Percentiles rank a stretch among this genome's conserved stretches.
Evolutionary conservation across 92 coral and sea anemone species (phyloP).

Genomic region (Porites rus): DNA sequence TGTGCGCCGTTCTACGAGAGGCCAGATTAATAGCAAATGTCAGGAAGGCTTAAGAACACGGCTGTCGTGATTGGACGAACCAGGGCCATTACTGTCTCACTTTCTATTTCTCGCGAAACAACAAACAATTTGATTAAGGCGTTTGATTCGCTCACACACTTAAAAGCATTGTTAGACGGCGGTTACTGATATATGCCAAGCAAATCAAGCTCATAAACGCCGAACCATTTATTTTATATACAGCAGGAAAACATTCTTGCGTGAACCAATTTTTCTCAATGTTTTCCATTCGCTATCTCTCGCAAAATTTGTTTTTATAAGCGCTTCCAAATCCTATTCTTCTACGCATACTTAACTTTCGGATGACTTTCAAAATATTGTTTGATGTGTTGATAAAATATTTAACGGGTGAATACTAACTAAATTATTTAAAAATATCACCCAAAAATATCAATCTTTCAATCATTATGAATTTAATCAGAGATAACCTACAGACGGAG

Average conservation of each 20-base stretch:
- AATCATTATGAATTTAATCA: constrained; percentile 59
- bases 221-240: neutral
- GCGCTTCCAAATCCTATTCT: neutral
- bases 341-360: constrained; percentile 80
- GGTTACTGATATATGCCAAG: constrained; percentile 22
- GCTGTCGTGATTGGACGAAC: constrained; percentile 71
- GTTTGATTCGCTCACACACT: constrained; percentile 70
- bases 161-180: constrained; percentile 44
- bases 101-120: constrained; percentile 55
- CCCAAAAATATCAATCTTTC: constrained; percentile 53
- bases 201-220: constrained; percentile 12
- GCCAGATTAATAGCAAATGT: constrained; percentile 69
- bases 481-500: constrained; percentile 33
- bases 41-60: constrained; percentile 72
- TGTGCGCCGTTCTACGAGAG: constrained; percentile 40
- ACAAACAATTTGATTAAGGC: constrained; percentile 43
- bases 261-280: neutral
- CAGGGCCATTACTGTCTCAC: constrained; percentile 68
- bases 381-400: constrained; percentile 73
- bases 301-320: neutral
- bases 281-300: neutral
- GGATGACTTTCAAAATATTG: constrained; percentile 78
- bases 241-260: neutral
- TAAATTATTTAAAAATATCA: constrained; percentile 58
- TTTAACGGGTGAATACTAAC: constrained; percentile 46